Conservation (phyloP, 2,888 invertebrate genomes). For the Agrochola macilenta region DNA sequence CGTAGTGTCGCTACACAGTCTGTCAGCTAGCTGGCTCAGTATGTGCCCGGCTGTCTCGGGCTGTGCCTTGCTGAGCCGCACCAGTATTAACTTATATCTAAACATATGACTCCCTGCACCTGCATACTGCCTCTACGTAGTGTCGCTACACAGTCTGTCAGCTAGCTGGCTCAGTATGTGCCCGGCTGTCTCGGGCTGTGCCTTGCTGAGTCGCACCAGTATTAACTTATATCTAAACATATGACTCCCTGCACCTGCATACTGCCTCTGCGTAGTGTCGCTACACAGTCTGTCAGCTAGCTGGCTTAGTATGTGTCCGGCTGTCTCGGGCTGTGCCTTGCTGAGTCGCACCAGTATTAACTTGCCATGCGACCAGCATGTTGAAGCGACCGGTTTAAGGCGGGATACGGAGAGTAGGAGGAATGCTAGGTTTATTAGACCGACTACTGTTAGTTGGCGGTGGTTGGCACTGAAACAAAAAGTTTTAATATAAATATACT, state of each 20-base stretch:
- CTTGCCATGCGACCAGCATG: slow-evolving; percentile 83
- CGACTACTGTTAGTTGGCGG: slow-evolving; percentile 82
- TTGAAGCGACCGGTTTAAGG: slow-evolving; percentile 69
- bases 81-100: slow-evolving; percentile 73
- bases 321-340: slow-evolving; percentile 82
- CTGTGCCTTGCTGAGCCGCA: slow-evolving; percentile 80
- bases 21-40: slow-evolving; percentile 79
- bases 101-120: slow-evolving; percentile 69
- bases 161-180: slow-evolving; percentile 79
- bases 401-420: slow-evolving; percentile 75
- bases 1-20: slow-evolving; percentile 73
- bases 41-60: slow-evolving; percentile 81
- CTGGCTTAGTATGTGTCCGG: slow-evolving; percentile 77
- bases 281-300: slow-evolving; percentile 79
- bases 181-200: slow-evolving; percentile 80
- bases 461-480: slow-evolving; percentile 81
- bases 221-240: slow-evolving; percentile 64
- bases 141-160: slow-evolving; percentile 78
- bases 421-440: slow-evolving; percentile 84
- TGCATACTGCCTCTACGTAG: slow-evolving; percentile 77
- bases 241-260: slow-evolving; percentile 76
- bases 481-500: background rate
- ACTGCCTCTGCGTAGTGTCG: slow-evolving; percentile 75
- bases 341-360: slow-evolving; percentile 81
- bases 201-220: slow-evolving; percentile 80